phyloP scores from a whole-genome alignment of 2,888 invertebrate genomes.

The Lepidochrysops patricia region DNA sequence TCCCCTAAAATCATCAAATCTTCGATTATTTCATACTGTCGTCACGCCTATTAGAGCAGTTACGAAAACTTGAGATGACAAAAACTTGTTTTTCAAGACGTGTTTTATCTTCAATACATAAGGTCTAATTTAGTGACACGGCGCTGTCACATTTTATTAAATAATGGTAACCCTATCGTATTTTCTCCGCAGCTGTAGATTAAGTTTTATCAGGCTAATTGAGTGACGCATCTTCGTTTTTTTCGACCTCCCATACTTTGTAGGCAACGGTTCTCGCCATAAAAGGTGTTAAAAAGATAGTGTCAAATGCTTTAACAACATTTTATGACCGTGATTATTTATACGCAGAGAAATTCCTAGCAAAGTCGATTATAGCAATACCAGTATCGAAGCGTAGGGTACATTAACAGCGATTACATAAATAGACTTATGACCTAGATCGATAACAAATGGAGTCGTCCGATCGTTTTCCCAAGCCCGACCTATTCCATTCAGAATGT shows the following conservation, averaged over 20 bases:
- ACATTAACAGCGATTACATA: background rate
- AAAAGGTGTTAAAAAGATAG: conserved; percentile 6
- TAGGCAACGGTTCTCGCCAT: background rate
- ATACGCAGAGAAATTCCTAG: background rate
- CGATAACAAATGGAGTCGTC: conserved; percentile 48
- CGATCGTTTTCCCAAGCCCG: conserved; percentile 66
- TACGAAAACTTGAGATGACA: background rate
- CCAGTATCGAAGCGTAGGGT: background rate
- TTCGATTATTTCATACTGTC: no score
- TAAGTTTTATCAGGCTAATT: conserved; percentile 4
- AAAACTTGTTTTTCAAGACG: background rate
- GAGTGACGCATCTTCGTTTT: background rate
- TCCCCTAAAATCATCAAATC: no score
- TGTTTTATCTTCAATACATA: background rate
- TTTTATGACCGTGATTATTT: conserved; percentile 22
- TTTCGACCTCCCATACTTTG: background rate
- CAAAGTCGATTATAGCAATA: background rate
- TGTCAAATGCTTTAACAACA: background rate
- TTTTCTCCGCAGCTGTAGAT: background rate
- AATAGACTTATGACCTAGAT: conserved; percentile 47
- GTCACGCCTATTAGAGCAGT: background rate
- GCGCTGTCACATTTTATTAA: background rate
- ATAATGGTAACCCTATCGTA: background rate
- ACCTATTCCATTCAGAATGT: conserved; percentile 69
- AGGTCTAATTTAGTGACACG: background rate